These are phyloP conservation scores for Gastracanthus pulcherrimus DNA, from an alignment of 2,888 invertebrate species.

Conservation along the genomic window DNA sequence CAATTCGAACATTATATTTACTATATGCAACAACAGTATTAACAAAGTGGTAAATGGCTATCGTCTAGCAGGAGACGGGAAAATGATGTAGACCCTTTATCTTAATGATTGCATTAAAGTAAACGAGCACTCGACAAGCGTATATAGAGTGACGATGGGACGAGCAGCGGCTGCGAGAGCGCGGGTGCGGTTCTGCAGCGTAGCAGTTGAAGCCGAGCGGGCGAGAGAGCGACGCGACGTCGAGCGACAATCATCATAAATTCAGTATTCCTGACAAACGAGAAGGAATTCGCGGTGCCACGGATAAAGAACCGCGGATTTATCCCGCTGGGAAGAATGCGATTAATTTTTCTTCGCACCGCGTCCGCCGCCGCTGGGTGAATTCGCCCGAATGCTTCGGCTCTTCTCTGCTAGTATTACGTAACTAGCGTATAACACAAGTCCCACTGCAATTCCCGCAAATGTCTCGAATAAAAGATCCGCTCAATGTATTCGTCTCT, in stretches of 20 bases:
- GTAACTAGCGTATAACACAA: background rate
- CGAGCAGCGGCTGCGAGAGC: constrained; percentile 47
- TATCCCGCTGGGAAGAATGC: constrained; percentile 69
- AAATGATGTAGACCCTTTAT: constrained; percentile 56
- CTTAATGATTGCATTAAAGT: constrained; percentile 73
- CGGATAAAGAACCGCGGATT: constrained; percentile 73
- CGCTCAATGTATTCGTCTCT: constrained; percentile 38
- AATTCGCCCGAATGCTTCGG: constrained; percentile 17
- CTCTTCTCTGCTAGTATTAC: background rate
- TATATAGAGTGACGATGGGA: constrained; percentile 60
- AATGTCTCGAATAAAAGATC: constrained; percentile 48
- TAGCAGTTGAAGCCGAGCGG: too few relatives aligned
- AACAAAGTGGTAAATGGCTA: background rate
- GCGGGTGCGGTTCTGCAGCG: too few relatives aligned
- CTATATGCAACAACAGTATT: too few relatives aligned
- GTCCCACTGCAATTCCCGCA: constrained; percentile 35
- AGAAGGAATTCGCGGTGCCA: constrained; percentile 71
- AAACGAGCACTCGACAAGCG: constrained; percentile 71
- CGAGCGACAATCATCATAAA: constrained; percentile 74
- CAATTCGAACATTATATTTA: too few relatives aligned
- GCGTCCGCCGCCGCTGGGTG: background rate
- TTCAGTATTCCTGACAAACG: constrained; percentile 75
- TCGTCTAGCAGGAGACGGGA: background rate
- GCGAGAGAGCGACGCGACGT: constrained; percentile 65
- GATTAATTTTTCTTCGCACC: constrained; percentile 72